Base-by-base conservation (phyloP, 2,113 vertebrate species). In the Hippocampus mohnikei region DNA sequence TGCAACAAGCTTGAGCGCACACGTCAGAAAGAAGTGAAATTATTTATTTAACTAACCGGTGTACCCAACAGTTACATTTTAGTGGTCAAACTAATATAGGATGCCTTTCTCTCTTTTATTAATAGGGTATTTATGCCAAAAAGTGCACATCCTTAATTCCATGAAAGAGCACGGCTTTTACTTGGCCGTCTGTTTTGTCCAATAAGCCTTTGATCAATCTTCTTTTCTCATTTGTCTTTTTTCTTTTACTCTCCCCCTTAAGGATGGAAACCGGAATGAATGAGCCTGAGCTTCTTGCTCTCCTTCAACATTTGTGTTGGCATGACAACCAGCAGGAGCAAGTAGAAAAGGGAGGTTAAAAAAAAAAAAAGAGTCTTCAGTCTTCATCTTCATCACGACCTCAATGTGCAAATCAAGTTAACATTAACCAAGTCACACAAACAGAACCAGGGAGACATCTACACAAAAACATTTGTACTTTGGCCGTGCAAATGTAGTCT, bases 301-400 rank as follows among this genome's bases (percentile, higher is more conserved):
- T 79, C 66, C 69, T 62, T 23, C 73, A 77, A 68, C 73, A 80
- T 88, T 63, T 67, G 23, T 44, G 85, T 86, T 72, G 84, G 66
- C 81, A 86, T 88, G 76, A 80, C 81, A 87, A 88, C 88, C 75
- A 66, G 67, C 64, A 65, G 66, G 48, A 72, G 46, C 29, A 33
- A 63, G 69, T 65, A 74, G 70, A 67, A 74, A 82, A 81, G 75
- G 72, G 68, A 48, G 69, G 62, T 37, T 66, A 70, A 76, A 67
- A 79, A 71, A 79, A 62, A 40, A 0, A 33, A 60, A 70, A 85
- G 88, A 85, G 29, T 37, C 33, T 37, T 37, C 33, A 6, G 33
- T 37, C 33, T 74, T 88, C 86, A 87, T 66, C 61, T 53, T 69
- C 73, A 67, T 70, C 48, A 37, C 33, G 23, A 71, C 44, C 53